These are phyloP conservation scores for Drosophila pallidifrons DNA, from an alignment of 1,140 invertebrate species.

Conservation along the genomic window DNA sequence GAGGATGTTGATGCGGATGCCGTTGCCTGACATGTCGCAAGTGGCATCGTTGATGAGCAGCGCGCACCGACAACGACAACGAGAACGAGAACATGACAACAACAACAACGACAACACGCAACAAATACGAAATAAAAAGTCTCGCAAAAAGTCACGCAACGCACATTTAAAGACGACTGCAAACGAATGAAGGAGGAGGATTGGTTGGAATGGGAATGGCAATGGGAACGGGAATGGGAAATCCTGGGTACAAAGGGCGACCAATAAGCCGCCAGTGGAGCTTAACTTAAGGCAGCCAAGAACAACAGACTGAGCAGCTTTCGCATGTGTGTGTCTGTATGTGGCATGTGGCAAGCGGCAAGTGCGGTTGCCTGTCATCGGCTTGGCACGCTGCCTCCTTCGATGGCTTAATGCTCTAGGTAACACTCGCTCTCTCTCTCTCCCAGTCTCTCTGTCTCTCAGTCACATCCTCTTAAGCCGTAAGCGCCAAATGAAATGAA, in stretches of 20 bases:
- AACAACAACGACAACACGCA: neutral
- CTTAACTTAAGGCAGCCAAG: slow-evolving; percentile 28
- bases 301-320: slow-evolving; percentile 29
- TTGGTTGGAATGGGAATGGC: neutral
- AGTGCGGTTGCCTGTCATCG: slow-evolving; percentile 37
- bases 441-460: neutral
- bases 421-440: slow-evolving; percentile 1
- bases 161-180: slow-evolving; percentile 57
- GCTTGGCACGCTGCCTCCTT: slow-evolving; percentile 29
- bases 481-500: slow-evolving; percentile 53
- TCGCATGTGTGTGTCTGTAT: neutral
- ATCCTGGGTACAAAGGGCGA: slow-evolving; percentile 1
- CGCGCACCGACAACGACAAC: slow-evolving; percentile 31
- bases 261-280: slow-evolving; percentile 32
- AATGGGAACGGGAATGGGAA: neutral
- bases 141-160: slow-evolving; percentile 71
- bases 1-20: slow-evolving; percentile 40
- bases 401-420: slow-evolving; percentile 45
- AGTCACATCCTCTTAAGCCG: slow-evolving; percentile 41
- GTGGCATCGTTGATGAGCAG: slow-evolving; percentile 62
- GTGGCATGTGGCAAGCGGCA: slow-evolving; percentile 28
- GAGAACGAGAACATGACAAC: neutral
- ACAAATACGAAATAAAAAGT: slow-evolving; percentile 50
- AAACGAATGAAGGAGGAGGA: slow-evolving; percentile 13
- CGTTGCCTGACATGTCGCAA: slow-evolving; percentile 62